phyloP scores from a whole-genome alignment of 2,888 invertebrate species.

The Protophormia terraenovae region DNA sequence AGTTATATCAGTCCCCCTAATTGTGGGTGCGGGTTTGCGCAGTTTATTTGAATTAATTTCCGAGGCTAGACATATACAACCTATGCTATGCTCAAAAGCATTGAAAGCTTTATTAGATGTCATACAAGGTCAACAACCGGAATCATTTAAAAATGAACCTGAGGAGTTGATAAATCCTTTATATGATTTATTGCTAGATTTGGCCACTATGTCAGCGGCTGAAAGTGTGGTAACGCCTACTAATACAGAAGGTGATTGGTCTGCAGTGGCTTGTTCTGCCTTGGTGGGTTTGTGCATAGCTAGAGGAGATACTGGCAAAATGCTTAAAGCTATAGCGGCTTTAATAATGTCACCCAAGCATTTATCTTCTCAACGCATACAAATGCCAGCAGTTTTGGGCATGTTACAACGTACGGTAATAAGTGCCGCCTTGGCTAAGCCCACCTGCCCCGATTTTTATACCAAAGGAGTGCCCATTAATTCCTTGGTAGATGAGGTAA shows the following conservation, averaged over 20 bases:
- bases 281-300: slow-evolving; percentile 95
- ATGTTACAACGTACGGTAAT: slow-evolving; percentile 94
- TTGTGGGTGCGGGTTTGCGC: slow-evolving; percentile 91
- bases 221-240: slow-evolving; percentile 76
- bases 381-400: slow-evolving; percentile 92
- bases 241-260: slow-evolving; percentile 85
- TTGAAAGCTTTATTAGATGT: slow-evolving; percentile 94
- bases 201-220: slow-evolving; percentile 87
- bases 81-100: slow-evolving; percentile 93
- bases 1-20: slow-evolving; percentile 83
- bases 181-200: slow-evolving; percentile 91
- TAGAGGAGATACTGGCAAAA: slow-evolving; percentile 94
- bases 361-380: slow-evolving; percentile 90
- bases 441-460: slow-evolving; percentile 93
- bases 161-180: slow-evolving; percentile 88
- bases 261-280: slow-evolving; percentile 95
- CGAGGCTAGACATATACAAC: slow-evolving; percentile 91
- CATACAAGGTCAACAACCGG: slow-evolving; percentile 85
- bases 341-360: slow-evolving; percentile 92
- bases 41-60: slow-evolving; percentile 95
- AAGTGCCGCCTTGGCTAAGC: slow-evolving; percentile 92
- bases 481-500: slow-evolving; percentile 86
- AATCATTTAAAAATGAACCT: slow-evolving; percentile 80
- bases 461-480: slow-evolving; percentile 92
- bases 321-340: slow-evolving; percentile 92